Base-by-base conservation (phyloP, 2,797 vertebrate species). In the Austrolebias charrua region DNA sequence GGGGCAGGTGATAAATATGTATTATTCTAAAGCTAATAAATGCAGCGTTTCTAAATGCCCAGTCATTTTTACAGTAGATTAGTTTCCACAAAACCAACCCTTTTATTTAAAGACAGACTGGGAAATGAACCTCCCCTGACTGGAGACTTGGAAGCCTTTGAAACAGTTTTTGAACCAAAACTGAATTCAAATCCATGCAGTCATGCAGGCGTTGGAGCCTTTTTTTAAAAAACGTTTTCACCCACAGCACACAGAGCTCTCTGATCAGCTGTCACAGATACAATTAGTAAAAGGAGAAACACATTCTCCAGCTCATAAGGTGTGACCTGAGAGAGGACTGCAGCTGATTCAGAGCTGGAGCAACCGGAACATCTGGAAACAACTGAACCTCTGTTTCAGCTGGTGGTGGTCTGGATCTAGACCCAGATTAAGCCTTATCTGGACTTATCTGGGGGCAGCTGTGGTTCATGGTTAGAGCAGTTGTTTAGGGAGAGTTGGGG, bases 181-280 rank as follows among this genome's bases (percentile, higher is more conserved):
- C 74, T 14, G 38, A 42, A 83, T 77, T 67, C 72, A 76, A 55
- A 63, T 60, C 55, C 53, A 45, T 29, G 65, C 70, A 15, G 57
- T 42, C 42, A 73, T 46, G 52, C 49, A 69, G 71, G 52, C 55
- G 73, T 71, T 74, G 55, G 48, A 4, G 57, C n/a, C 31, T 33
- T 4, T 5, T 56, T 52, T 53, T 46, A 71, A n/a, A n/a, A n/a
- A n/a, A n/a, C 78, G 48, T 60, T 64, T 69, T 28, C 31, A 46
- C 55, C 42, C 19, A 2, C 19, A 12, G 35, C 72, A 58, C 65
- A 43, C 29, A 46, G 61, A 69, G 73, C 76, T 63, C 68, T 55
- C 50, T 76, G 72, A 76, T 74, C 69, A 63, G 45, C n/a, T 38
- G 20, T 63, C 60, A 78, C 28, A 12, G 54, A 29, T 43, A 49